Conservation (phyloP, 1,140 invertebrate genomes). For the Thaumetopoea pityocampa region DNA sequence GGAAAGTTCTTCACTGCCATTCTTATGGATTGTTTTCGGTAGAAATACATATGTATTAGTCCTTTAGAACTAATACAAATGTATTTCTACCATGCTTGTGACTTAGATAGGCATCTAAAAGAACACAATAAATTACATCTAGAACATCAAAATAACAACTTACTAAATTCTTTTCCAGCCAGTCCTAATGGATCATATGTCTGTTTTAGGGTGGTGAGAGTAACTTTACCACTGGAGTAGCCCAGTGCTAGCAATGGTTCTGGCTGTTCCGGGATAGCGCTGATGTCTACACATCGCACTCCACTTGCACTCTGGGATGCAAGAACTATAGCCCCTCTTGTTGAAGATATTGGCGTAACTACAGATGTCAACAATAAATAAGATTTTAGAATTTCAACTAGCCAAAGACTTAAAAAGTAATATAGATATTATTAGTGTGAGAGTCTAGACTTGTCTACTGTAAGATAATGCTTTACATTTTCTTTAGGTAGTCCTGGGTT, state of each 20-base stretch:
- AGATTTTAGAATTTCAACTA: no score
- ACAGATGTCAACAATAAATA: slow-evolving; percentile 25
- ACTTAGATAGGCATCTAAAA: no score
- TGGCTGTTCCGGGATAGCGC: slow-evolving; percentile 80
- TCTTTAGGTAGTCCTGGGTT: no score
- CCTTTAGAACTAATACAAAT: no score
- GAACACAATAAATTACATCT: no score
- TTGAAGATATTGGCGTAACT: slow-evolving; percentile 83
- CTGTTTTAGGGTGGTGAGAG: slow-evolving; percentile 87
- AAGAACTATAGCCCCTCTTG: slow-evolving; percentile 80
- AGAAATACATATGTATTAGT: no score
- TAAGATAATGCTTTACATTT: no score
- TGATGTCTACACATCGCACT: slow-evolving; percentile 80
- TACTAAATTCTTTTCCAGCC: slow-evolving; percentile 87
- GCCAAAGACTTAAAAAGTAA: neutral
- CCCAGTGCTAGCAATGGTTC: slow-evolving; percentile 90
- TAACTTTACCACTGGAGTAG: slow-evolving; percentile 89
- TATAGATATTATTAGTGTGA: neutral
- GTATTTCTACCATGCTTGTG: no score
- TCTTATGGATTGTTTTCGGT: no score
- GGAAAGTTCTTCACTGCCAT: no score
- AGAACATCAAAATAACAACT: no score
- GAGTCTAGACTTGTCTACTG: no score
- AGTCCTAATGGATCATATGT: slow-evolving; percentile 81
- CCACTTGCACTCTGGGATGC: slow-evolving; percentile 70